phyloP scores from a whole-genome alignment of 2,888 invertebrate genomes.

The Scaptomyza cyrtandrae region DNA sequence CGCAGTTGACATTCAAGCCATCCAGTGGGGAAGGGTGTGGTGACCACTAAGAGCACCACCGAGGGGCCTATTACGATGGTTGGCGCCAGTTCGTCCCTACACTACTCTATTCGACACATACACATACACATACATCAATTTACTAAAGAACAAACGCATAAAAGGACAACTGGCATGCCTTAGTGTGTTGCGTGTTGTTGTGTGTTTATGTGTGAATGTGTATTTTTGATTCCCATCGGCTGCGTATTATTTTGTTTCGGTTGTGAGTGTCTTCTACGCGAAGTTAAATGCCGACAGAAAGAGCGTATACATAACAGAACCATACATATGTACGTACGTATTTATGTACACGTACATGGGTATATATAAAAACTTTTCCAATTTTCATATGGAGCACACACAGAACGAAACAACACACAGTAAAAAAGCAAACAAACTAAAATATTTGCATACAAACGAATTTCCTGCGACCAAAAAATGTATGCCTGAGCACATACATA shows the following conservation, averaged over 20 bases:
- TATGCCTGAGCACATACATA: slow-evolving; percentile 3
- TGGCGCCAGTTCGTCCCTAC: slow-evolving; percentile 69
- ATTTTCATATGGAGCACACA: slow-evolving; percentile 72
- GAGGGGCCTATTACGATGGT: slow-evolving; percentile 66
- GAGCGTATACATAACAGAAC: slow-evolving; percentile 30
- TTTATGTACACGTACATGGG: neutral
- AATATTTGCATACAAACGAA: slow-evolving; percentile 74
- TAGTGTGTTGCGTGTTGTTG: slow-evolving; percentile 16
- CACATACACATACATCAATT: slow-evolving; percentile 45
- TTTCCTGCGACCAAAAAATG: slow-evolving; percentile 61
- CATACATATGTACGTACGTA: neutral
- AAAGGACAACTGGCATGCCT: slow-evolving; percentile 52
- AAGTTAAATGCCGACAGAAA: slow-evolving; percentile 57
- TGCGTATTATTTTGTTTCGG: slow-evolving; percentile 48
- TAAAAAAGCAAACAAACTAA: slow-evolving; percentile 60
- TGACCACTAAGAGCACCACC: slow-evolving; percentile 58
- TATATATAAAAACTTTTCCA: slow-evolving; percentile 65
- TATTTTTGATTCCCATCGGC: slow-evolving; percentile 50
- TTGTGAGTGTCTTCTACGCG: slow-evolving; percentile 43
- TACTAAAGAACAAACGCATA: slow-evolving; percentile 64
- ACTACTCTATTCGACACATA: slow-evolving; percentile 17
- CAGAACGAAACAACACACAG: slow-evolving; percentile 44
- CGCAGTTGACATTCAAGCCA: slow-evolving; percentile 71
- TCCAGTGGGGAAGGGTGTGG: slow-evolving; percentile 29
- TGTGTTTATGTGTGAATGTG: slow-evolving; percentile 23